Evolutionary conservation across 2,113 vertebrate genomes (phyloP).

Genomic region (zebrafish (Danio rerio)): DNA sequence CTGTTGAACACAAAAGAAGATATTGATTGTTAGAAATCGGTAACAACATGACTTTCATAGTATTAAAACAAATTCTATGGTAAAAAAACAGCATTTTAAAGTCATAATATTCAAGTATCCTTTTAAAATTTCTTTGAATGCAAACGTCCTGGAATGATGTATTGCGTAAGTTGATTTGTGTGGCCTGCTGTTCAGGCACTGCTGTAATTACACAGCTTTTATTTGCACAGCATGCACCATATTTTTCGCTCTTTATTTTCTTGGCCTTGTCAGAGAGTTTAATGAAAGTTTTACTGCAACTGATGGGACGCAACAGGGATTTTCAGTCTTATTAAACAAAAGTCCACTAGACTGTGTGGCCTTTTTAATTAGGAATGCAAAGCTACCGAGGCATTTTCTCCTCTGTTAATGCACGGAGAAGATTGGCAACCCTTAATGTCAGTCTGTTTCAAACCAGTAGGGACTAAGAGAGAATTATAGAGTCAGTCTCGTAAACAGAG

Average conservation of each 20-base stretch:
- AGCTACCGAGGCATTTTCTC: slow-evolving; percentile 26
- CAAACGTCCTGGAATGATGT: neutral
- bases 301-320: slow-evolving; percentile 34
- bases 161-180: slow-evolving; percentile 34
- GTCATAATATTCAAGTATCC: neutral
- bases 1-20: too few relatives aligned
- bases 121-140: slow-evolving; percentile 1
- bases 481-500: slow-evolving; percentile 41
- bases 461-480: slow-evolving; percentile 25
- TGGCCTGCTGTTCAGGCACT: slow-evolving; percentile 11
- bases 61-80: too few relatives aligned
- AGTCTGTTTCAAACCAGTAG: slow-evolving; percentile 17
- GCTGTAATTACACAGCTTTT: slow-evolving; percentile 34
- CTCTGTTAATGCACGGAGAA: slow-evolving; percentile 23
- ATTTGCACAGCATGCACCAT: slow-evolving; percentile 25
- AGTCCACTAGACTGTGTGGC: slow-evolving; percentile 29
- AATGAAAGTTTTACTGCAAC: slow-evolving; percentile 53
- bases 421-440: slow-evolving; percentile 44
- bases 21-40: too few relatives aligned
- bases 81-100: too few relatives aligned
- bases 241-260: slow-evolving; percentile 23
- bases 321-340: slow-evolving; percentile 50
- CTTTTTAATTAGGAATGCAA: slow-evolving; percentile 46
- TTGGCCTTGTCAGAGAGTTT: slow-evolving; percentile 29
- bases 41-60: too few relatives aligned